Conservation (phyloP, 2,888 invertebrate genomes). For the Polia nebulosa region DNA sequence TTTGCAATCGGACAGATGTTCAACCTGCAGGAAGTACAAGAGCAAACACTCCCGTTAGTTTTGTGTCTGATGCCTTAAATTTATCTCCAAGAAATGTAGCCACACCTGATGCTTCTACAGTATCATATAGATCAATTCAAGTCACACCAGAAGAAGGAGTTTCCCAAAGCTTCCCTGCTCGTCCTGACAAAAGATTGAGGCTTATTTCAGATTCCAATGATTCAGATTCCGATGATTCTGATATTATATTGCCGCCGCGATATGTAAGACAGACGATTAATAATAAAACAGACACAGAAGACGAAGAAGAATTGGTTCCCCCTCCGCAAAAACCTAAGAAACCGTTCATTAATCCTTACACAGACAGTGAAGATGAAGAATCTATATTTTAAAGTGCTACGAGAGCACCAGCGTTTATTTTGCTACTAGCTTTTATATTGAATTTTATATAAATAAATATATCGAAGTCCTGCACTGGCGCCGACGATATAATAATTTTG, state of each 20-base stretch:
- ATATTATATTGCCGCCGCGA: constrained; percentile 6
- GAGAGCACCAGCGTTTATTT: not conserved
- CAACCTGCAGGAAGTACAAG: constrained; percentile 16
- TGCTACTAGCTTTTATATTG: not conserved
- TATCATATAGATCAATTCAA: constrained; percentile 26
- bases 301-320: constrained; percentile 18
- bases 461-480: not conserved
- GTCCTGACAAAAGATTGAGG: constrained; percentile 15
- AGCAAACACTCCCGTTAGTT: constrained; percentile 18
- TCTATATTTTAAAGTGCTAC: constrained; percentile 22
- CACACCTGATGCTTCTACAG: constrained; percentile 27
- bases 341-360: constrained; percentile 30
- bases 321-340: constrained; percentile 19
- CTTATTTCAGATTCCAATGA: constrained; percentile 17
- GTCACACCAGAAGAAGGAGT: constrained; percentile 25
- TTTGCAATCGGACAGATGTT: constrained; percentile 35
- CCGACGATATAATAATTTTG: constrained; percentile 7
- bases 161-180: constrained; percentile 15
- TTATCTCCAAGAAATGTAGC: constrained; percentile 29
- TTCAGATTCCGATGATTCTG: constrained; percentile 6
- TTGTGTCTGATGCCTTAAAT: constrained; percentile 4
- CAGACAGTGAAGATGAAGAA: constrained; percentile 28
- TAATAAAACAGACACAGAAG: constrained; percentile 14
- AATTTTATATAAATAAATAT: not conserved
- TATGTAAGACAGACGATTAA: constrained; percentile 12